Base-by-base conservation (phyloP, 2,113 vertebrate species). In the Dolichotis patagonum region DNA sequence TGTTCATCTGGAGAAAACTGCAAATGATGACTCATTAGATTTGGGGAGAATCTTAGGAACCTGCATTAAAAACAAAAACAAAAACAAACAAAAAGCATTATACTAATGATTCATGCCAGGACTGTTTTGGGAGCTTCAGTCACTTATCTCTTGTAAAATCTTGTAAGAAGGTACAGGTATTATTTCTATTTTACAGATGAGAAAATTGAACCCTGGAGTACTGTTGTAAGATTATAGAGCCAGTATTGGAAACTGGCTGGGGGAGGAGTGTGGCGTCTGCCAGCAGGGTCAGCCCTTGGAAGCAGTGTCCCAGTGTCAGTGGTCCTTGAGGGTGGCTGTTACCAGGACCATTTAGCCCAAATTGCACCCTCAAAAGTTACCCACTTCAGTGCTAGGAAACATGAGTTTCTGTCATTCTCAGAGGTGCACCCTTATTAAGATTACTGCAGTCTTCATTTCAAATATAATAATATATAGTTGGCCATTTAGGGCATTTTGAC, bases 171-270 rank as follows among this genome's bases (percentile, higher is more conserved):
- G 26, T 41, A 8, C 3, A 77, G 56, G 9, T 54, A 20, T 78
- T 63, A 19, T 82, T 41, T 95, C 43, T 80, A 30, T 35, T 96
- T 86, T 84, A n/a, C n/a, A 65, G 38, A 65, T n/a, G 30, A 93
- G 49, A 4, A 78, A n/a, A 85, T 77, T 30, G 32, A 56, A 28
- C 56, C 63, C 30, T 38, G 49, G 60, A 49, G 10, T 62, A 30
- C 32, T 9, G 54, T 88, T 14, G 73, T 43, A 78, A 83, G 24
- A 46, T 85, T 62, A 7, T 28, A 32, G 58, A 93, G 28, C 14
- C 16, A n/a, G 10, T 67, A 3, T 1, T 78, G 62, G 46, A 58
- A 63, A 7, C 11, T 30, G 71, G 17, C 22, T 6, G 1, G 54
- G n/a, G 32, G 11, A 38, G 41, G 41, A 5, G 1, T 20, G 30